Base-by-base conservation (phyloP, 2,888 invertebrate genomes). In the Sympetrum striolatum region DNA sequence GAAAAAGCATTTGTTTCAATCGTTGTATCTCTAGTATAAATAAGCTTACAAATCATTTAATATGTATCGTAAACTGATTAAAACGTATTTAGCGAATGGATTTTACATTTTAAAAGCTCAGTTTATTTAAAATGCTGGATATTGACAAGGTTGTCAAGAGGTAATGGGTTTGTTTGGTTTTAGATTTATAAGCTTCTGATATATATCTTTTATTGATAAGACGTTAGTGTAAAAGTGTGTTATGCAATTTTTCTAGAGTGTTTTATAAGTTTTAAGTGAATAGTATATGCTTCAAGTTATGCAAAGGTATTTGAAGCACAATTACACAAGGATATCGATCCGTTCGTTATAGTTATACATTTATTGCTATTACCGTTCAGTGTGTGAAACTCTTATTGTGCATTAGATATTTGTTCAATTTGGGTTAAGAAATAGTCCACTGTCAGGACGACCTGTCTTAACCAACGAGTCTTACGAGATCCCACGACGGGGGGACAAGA, bases 401-500 rank as follows among this genome's bases (percentile, higher is more conserved):
- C 15, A 73, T 22, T 22, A 37, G 64, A n/a, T 22, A 86, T 60
- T 64, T 82, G 58, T 86, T 60, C 37, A 64, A 86, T 60, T 86
- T 86, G 86, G 86, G 86, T 86, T 86, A 86, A 86, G 86, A 86
- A 60, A 64, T 86, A 86, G 86, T 86, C 86, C 86, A 86, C 86
- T 86, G 86, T 86, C 86, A 86, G 86, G 86, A 86, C 86, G 86
- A 86, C 37, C 86, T 86, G 86, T 86, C 86, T 86, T 60, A 86
- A 86, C 86, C 80, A 80, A 80, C 82, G 82, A 86, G 86, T 86
- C 86, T 86, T 86, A 86, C 86, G 86, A 86, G 86, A 86, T 86
- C 58, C 86, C 60, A 79, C 48, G 79, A 73, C 79, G 44, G 80
- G 90, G 80, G 90, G 81, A 39, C 90, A 82, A 91, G 91, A 90